phyloP scores from a whole-genome alignment of 2,113 vertebrate species.

The Suncus etruscus region DNA sequence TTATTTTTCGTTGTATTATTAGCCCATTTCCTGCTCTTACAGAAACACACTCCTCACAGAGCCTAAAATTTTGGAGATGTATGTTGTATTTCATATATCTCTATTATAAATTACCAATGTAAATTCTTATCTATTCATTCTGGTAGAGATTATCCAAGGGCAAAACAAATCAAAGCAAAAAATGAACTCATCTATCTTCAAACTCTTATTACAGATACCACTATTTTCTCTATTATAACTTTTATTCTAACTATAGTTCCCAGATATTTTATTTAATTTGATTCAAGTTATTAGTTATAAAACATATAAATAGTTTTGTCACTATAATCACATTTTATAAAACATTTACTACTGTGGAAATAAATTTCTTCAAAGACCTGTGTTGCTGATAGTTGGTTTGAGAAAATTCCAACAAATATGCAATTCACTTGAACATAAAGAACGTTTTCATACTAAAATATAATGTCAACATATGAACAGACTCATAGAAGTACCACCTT shows the following conservation, averaged over 20 bases:
- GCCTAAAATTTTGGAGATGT: background rate
- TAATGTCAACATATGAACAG: background rate
- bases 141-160: background rate
- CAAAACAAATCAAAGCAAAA: conserved; percentile 17
- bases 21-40: background rate
- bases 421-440: conserved; percentile 13
- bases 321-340: conserved; percentile 17
- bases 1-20: background rate
- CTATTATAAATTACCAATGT: conserved; percentile 5
- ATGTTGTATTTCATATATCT: background rate
- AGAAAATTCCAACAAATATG: conserved; percentile 43
- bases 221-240: background rate
- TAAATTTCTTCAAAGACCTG: background rate
- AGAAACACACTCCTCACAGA: background rate
- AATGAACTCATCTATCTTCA: background rate
- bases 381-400: background rate
- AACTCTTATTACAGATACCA: background rate
- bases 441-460: background rate
- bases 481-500: background rate
- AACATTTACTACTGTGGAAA: conserved; percentile 26
- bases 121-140: background rate
- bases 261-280: conserved; percentile 12
- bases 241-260: background rate
- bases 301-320: background rate
- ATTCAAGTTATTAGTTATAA: background rate